Conservation (phyloP, 2,113 vertebrate species). For the Menidia beryllina region DNA sequence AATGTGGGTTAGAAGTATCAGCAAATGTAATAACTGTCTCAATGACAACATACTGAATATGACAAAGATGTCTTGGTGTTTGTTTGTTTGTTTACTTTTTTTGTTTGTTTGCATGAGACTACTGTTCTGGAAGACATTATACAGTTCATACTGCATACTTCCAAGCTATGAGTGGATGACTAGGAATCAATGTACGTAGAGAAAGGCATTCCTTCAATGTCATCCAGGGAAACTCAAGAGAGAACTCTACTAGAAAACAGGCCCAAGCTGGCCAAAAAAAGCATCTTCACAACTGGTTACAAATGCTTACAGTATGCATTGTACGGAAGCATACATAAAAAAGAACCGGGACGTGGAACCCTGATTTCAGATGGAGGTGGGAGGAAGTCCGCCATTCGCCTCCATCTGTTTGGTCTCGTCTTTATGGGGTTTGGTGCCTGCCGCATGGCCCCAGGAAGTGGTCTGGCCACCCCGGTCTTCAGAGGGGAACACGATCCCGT, state of each 20-base stretch:
- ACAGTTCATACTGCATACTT: not conserved
- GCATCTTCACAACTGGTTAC: not conserved
- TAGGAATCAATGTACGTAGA: not conserved
- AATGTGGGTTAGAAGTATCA: not conserved
- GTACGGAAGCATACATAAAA: conserved; percentile 9
- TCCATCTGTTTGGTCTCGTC: conserved; percentile 72
- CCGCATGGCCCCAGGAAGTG: conserved; percentile 67
- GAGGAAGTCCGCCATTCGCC: conserved; percentile 45
- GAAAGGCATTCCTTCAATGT: not conserved
- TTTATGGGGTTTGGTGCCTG: conserved; percentile 45
- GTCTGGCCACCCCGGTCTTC: conserved; percentile 55
- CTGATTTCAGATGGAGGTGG: conserved; percentile 22
- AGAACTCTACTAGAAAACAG: conserved; percentile 1
- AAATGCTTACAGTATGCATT: not conserved
- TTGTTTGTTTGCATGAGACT: not conserved
- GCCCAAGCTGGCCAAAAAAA: not conserved
- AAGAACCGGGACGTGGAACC: conserved; percentile 23
- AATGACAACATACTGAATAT: not conserved
- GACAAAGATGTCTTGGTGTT: not conserved
- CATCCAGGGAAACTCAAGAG: conserved; percentile 5
- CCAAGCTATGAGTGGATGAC: conserved; percentile 8
- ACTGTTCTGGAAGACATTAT: not conserved
- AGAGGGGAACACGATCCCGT: conserved; percentile 62
- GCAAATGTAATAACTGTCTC: not conserved
- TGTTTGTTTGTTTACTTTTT: not conserved